Conservation (phyloP, 1,140 invertebrate genomes). For the Bicyclus anynana region DNA sequence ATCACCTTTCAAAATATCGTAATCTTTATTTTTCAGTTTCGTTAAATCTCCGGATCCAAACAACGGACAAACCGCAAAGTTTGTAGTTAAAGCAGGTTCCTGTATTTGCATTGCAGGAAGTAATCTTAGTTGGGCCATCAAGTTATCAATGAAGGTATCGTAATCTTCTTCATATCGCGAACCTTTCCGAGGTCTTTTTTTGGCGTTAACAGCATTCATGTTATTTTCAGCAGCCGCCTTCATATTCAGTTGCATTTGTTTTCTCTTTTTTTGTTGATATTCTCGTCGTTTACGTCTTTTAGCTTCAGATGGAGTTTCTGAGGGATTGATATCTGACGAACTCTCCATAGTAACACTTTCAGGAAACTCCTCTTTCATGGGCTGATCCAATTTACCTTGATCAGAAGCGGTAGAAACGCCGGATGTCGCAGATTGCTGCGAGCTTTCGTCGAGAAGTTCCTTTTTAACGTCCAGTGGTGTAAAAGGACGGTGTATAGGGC, state of each 20-base stretch:
- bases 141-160: conserved; percentile 91
- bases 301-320: conserved; percentile 82
- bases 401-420: conserved; percentile 78
- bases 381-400: conserved; percentile 77
- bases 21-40: conserved; percentile 84
- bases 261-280: conserved; percentile 90
- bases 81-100: conserved; percentile 91
- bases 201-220: conserved; percentile 80
- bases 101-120: conserved; percentile 91
- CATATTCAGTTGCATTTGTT: conserved; percentile 79
- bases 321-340: conserved; percentile 57
- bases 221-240: conserved; percentile 78
- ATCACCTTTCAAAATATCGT: conserved; percentile 84
- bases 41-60: conserved; percentile 89
- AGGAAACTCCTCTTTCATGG: conserved; percentile 78
- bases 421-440: conserved; percentile 78
- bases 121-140: conserved; percentile 90
- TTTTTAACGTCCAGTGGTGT: conserved; percentile 79
- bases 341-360: conserved; percentile 64
- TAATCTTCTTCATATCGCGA: conserved; percentile 94
- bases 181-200: conserved; percentile 89
- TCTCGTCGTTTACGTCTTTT: conserved; percentile 89
- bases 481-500: conserved; percentile 71
- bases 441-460: conserved; percentile 79
- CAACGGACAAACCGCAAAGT: conserved; percentile 88